phyloP scores from a whole-genome alignment of 2,797 vertebrate species.

The Aythya fuligula region DNA sequence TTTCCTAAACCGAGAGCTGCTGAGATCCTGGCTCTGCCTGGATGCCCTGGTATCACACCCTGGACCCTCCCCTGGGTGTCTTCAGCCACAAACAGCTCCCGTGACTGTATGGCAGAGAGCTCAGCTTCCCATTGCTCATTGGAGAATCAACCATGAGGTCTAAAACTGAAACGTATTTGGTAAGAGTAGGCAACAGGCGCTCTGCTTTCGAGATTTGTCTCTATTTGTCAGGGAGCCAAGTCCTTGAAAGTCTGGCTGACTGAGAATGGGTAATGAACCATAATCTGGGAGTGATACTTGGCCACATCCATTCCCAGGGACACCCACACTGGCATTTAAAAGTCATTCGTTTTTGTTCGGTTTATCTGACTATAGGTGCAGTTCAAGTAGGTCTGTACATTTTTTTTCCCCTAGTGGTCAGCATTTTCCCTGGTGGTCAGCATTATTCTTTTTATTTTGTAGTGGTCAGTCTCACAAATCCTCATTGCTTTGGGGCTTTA shows the following conservation, averaged over 20 bases:
- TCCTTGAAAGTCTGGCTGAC: neutral
- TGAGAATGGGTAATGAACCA: neutral
- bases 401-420: neutral
- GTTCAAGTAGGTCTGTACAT: neutral
- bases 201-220: neutral
- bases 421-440: neutral
- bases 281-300: neutral
- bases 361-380: neutral
- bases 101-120: too few relatives aligned
- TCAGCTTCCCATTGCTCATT: neutral
- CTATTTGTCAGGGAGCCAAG: neutral
- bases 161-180: neutral
- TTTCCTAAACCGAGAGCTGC: neutral
- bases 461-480: neutral
- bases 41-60: neutral
- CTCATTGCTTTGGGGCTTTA: neutral
- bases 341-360: neutral
- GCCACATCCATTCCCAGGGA: neutral
- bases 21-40: neutral
- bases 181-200: neutral
- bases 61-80: neutral
- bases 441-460: neutral
- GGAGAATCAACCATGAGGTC: neutral
- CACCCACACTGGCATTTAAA: neutral
- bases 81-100: neutral